Evolutionary conservation across 2,113 vertebrate genomes (phyloP).

Genomic region (Dicerorhinus sumatrensis): DNA sequence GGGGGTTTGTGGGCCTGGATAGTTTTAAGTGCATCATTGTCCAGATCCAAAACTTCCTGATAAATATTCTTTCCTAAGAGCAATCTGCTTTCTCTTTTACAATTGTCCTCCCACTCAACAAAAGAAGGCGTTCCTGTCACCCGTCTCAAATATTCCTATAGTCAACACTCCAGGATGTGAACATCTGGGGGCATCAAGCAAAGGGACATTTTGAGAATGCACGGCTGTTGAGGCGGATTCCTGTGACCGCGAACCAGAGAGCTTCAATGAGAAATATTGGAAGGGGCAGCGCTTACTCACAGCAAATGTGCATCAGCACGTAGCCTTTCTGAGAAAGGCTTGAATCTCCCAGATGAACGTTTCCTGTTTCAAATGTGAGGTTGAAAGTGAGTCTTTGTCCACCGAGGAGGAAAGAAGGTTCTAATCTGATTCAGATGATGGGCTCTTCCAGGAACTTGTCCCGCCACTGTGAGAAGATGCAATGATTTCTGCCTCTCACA

Average conservation of each 20-base stretch:
- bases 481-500: not conserved
- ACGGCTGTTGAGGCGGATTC: not conserved
- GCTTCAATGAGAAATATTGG: not conserved
- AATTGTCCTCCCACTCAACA: not conserved
- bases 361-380: not conserved
- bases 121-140: not conserved
- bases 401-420: not conserved
- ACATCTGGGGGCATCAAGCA: not conserved
- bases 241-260: not conserved
- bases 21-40: constrained; percentile 6
- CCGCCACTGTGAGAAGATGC: not conserved
- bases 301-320: fast-evolving
- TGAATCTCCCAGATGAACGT: not conserved
- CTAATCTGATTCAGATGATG: constrained; percentile 5
- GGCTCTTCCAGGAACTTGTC: not conserved
- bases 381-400: constrained; percentile 6
- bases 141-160: not conserved
- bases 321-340: not conserved
- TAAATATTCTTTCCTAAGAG: not conserved
- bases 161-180: not conserved
- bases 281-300: not conserved
- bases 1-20: not conserved
- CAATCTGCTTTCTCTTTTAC: not conserved
- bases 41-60: not conserved
- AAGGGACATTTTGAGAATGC: constrained; percentile 1